Evolutionary conservation across 2,888 invertebrate species (phyloP).

Genomic region (Tetramorium bicarinatum): DNA sequence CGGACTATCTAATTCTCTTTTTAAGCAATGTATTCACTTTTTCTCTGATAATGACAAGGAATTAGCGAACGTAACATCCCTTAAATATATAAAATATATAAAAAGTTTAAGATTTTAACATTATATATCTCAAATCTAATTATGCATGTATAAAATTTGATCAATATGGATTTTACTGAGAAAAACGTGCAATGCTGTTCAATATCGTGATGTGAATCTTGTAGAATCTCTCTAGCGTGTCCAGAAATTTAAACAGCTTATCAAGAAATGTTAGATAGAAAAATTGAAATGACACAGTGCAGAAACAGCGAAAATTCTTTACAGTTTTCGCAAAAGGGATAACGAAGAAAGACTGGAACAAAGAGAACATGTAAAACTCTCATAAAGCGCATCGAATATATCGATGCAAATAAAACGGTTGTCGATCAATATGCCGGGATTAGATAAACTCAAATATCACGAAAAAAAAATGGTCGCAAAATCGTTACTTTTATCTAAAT

Average conservation of each 20-base stretch:
- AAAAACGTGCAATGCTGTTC: neutral
- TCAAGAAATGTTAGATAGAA: conserved; percentile 10
- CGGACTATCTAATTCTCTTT: neutral
- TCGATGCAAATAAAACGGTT: conserved; percentile 25
- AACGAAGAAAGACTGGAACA: neutral
- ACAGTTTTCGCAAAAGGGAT: neutral
- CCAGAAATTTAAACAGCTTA: conserved; percentile 30
- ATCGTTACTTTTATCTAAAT: conserved; percentile 15
- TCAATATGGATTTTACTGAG: conserved; percentile 1
- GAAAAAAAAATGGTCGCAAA: neutral
- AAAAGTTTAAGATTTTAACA: neutral
- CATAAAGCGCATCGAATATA: conserved; percentile 18
- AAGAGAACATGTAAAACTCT: conserved; percentile 6
- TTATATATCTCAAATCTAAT: neutral
- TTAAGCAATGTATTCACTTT: neutral
- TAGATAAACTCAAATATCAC: conserved; percentile 18
- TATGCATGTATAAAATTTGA: neutral
- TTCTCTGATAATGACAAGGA: neutral
- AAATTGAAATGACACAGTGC: neutral
- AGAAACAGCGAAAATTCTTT: conserved; percentile 23
- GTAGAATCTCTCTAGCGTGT: conserved; percentile 6
- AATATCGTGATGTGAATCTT: conserved; percentile 3
- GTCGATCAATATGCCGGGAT: conserved; percentile 10
- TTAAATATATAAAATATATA: conserved; percentile 14
- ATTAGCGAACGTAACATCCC: neutral